Percentiles rank a stretch among this genome's conserved stretches.
Evolutionary conservation across 2,113 vertebrate genomes (phyloP).

Genomic region (Chloropsis cyanopogon): DNA sequence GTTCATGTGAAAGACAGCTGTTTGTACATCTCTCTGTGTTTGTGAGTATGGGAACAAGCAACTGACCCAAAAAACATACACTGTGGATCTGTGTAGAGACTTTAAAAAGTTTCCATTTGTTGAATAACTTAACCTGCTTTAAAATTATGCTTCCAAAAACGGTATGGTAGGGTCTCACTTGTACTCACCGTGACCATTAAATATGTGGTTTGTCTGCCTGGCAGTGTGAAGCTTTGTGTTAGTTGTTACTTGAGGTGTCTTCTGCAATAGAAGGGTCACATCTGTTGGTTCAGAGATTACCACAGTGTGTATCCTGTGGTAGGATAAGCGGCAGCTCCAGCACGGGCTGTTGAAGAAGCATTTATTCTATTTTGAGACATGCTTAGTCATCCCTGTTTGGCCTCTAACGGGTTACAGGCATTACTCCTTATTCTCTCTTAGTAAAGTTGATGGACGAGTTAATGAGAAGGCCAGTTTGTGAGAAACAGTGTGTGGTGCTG

Average conservation of each 20-base stretch:
- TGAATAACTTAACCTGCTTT: neutral
- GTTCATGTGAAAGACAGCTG: neutral
- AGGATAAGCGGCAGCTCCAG: neutral
- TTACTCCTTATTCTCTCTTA: neutral
- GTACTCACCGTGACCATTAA: neutral
- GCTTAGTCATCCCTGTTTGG: constrained; percentile 23
- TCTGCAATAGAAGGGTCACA: neutral
- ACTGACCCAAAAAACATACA: neutral
- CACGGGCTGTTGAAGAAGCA: neutral
- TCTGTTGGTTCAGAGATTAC: neutral
- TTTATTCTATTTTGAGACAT: constrained; percentile 24
- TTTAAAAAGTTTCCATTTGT: neutral
- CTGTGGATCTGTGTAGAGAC: neutral
- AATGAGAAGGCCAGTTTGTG: neutral
- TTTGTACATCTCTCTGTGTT: neutral
- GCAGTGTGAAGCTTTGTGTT: neutral
- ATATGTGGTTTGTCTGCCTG: neutral
- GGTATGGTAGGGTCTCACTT: neutral
- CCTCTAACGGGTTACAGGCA: neutral
- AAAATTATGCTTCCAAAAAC: neutral
- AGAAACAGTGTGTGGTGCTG: neutral
- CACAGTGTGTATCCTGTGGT: neutral
- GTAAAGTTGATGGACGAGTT: neutral
- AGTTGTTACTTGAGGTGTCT: neutral
- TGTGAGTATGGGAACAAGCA: neutral